phyloP scores from a whole-genome alignment of 2,113 vertebrate genomes.

The Epinephelus fuscoguttatus region DNA sequence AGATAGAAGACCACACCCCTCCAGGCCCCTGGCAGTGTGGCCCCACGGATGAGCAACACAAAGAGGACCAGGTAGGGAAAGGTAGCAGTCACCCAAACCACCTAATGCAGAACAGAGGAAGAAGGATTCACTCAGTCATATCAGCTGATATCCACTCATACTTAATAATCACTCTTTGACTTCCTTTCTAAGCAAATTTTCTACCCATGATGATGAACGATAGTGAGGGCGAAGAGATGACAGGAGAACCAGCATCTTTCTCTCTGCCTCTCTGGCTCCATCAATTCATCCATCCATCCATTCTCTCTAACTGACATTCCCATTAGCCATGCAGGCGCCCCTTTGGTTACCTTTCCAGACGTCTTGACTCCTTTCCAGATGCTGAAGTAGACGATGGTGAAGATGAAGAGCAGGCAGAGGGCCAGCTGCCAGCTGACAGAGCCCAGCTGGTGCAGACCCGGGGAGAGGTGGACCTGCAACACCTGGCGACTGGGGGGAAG shows the following conservation, averaged over 20 bases:
- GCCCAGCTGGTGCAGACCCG: constrained; percentile 94
- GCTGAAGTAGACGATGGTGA: constrained; percentile 97
- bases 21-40: constrained; percentile 97
- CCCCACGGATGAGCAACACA: constrained; percentile 92
- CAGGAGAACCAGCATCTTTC: neutral
- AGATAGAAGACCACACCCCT: constrained; percentile 95
- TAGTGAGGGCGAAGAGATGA: constrained; percentile 25
- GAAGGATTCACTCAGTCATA: neutral
- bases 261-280: constrained; percentile 23
- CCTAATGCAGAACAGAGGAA: constrained; percentile 80
- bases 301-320: constrained; percentile 37
- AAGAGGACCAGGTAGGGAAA: constrained; percentile 94
- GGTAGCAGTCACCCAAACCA: constrained; percentile 98
- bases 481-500: constrained; percentile 89
- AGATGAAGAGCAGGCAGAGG: constrained; percentile 95
- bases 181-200: constrained; percentile 18
- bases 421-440: constrained; percentile 95
- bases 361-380: constrained; percentile 99
- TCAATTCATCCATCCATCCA: constrained; percentile 49
- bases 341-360: constrained; percentile 92
- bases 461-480: constrained; percentile 92
- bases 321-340: constrained; percentile 62
- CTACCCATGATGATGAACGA: constrained; percentile 28
- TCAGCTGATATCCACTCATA: neutral
- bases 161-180: neutral